These are phyloP conservation scores for Troides oblongomaculatus DNA, from an alignment of 2,888 invertebrate genomes.

Conservation along the genomic window DNA sequence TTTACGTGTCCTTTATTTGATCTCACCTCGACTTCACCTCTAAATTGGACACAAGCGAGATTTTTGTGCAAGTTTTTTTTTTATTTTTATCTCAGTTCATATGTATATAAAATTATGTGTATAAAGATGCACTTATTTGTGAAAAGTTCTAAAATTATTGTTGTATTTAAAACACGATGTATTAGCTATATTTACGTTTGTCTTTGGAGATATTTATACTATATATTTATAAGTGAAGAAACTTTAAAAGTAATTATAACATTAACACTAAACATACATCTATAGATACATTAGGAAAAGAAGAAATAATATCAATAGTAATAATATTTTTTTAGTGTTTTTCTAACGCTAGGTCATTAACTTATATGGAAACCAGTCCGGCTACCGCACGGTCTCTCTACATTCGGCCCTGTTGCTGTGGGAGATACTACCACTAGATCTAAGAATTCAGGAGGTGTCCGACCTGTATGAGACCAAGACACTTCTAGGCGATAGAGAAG, in stretches of 20 bases:
- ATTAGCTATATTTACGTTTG: no score
- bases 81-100: neutral
- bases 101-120: neutral
- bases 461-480: no score
- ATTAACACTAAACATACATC: neutral
- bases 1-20: conserved; percentile 16
- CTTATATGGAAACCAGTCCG: neutral
- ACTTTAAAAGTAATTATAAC: neutral
- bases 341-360: neutral
- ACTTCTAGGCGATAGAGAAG: no score
- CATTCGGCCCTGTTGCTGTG: no score
- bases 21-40: conserved; percentile 22
- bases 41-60: neutral
- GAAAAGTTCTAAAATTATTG: neutral
- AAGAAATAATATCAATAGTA: neutral
- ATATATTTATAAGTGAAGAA: no score
- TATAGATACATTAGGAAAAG: neutral
- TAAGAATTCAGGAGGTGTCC: no score
- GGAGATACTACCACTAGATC: no score
- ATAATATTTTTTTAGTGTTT: neutral
- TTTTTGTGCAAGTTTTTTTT: neutral
- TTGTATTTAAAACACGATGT: neutral
- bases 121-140: neutral
- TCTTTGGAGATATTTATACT: no score
- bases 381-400: no score